Conservation (phyloP, 2,113 vertebrate species). For the Butorides virescens region DNA sequence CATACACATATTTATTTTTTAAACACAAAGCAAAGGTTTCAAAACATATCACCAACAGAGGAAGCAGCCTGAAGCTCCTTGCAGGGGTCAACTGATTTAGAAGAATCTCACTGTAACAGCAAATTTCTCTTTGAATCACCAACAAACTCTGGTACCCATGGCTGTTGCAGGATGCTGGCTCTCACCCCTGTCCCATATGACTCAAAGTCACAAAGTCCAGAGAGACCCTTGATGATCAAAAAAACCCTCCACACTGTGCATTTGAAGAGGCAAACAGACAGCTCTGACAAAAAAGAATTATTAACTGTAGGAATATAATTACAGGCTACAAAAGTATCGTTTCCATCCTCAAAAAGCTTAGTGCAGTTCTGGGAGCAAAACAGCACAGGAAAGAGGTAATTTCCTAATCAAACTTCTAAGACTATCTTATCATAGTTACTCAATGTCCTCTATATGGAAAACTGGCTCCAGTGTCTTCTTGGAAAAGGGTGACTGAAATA, state of each 20-base stretch:
- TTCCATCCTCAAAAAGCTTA: neutral
- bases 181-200: neutral
- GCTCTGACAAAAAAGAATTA: neutral
- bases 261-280: neutral
- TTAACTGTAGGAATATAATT: neutral
- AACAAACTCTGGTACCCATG: neutral
- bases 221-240: neutral
- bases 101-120: neutral
- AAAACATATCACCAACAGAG: neutral
- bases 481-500: neutral
- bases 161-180: neutral
- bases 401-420: slow-evolving; percentile 15
- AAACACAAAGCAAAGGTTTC: neutral
- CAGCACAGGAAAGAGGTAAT: neutral
- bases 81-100: neutral
- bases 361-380: neutral
- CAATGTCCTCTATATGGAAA: neutral
- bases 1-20: neutral
- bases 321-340: neutral
- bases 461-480: neutral
- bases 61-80: neutral
- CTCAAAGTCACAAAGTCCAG: neutral
- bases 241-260: neutral
- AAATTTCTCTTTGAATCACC: neutral
- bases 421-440: neutral